Conservation (phyloP, 2,113 vertebrate genomes). For the Poeciliopsis occidentalis region DNA sequence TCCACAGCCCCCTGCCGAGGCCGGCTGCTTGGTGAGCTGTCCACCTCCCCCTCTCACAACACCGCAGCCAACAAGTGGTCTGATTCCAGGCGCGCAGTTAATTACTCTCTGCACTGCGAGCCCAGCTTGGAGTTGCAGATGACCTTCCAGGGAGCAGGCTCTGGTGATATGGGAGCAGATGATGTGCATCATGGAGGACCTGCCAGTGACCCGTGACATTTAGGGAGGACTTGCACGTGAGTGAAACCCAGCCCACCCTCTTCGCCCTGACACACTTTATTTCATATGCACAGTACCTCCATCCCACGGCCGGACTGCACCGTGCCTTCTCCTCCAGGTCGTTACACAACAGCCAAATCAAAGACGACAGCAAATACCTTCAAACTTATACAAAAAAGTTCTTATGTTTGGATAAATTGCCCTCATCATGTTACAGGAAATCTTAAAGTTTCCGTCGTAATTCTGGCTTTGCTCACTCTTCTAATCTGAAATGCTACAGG, state of each 20-base stretch:
- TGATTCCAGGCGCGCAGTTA: constrained; percentile 28
- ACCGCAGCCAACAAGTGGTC: constrained; percentile 33
- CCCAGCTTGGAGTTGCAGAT: constrained; percentile 67
- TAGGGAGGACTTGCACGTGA: constrained; percentile 60
- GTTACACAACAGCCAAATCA: background rate
- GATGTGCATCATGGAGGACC: constrained; percentile 63
- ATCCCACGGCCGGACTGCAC: constrained; percentile 12
- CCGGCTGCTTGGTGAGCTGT: constrained; percentile 36
- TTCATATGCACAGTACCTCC: constrained; percentile 34
- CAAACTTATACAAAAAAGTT: too few relatives aligned
- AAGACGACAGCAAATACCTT: too few relatives aligned
- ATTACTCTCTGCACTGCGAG: constrained; percentile 21
- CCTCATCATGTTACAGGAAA: too few relatives aligned
- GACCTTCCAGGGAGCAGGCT: constrained; percentile 64
- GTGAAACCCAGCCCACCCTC: constrained; percentile 51
- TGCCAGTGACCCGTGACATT: constrained; percentile 58
- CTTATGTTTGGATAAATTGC: too few relatives aligned
- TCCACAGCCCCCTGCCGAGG: constrained; percentile 24
- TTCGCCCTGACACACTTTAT: background rate
- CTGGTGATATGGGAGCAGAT: constrained; percentile 64
- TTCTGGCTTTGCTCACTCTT: too few relatives aligned
- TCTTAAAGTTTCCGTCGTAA: too few relatives aligned
- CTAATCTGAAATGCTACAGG: too few relatives aligned
- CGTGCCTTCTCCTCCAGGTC: background rate
- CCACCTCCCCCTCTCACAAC: constrained; percentile 20